Evolutionary conservation across 2,888 invertebrate genomes (phyloP).

Genomic region (Sminthurinus aureus): DNA sequence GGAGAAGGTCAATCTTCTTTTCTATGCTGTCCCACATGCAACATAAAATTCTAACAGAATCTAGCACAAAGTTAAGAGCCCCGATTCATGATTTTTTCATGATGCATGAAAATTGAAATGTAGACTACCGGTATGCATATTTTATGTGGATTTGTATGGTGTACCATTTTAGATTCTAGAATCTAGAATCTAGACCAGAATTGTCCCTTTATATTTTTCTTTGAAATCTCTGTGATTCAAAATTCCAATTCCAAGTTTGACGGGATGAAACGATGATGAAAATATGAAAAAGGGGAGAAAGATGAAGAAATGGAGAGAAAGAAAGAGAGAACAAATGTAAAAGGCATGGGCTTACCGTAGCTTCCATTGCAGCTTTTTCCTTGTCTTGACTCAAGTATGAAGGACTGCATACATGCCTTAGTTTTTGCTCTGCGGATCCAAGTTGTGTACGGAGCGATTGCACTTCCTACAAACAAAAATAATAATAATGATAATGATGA

Average conservation of each 20-base stretch:
- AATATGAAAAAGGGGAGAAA: too few relatives aligned
- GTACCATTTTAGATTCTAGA: neutral
- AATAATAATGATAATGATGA: neutral
- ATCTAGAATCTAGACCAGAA: too few relatives aligned
- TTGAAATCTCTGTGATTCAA: too few relatives aligned
- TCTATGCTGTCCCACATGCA: neutral
- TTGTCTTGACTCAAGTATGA: constrained; percentile 83
- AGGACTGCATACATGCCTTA: constrained; percentile 82
- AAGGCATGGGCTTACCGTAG: constrained; percentile 77
- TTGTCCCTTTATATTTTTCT: too few relatives aligned
- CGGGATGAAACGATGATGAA: too few relatives aligned
- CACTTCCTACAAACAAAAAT: constrained; percentile 70
- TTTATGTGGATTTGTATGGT: neutral
- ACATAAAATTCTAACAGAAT: too few relatives aligned
- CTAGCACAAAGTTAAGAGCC: too few relatives aligned
- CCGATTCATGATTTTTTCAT: neutral
- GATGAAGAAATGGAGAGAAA: constrained; percentile 4
- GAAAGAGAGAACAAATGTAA: constrained; percentile 14
- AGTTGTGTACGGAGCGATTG: constrained; percentile 83
- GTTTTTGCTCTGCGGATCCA: constrained; percentile 85
- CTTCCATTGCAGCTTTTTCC: constrained; percentile 80
- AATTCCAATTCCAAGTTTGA: too few relatives aligned
- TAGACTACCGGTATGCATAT: neutral
- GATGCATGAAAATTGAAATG: neutral
- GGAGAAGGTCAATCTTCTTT: neutral